Base-by-base conservation (phyloP, 2,888 invertebrate species). In the Caenorhabditis panamensis region DNA sequence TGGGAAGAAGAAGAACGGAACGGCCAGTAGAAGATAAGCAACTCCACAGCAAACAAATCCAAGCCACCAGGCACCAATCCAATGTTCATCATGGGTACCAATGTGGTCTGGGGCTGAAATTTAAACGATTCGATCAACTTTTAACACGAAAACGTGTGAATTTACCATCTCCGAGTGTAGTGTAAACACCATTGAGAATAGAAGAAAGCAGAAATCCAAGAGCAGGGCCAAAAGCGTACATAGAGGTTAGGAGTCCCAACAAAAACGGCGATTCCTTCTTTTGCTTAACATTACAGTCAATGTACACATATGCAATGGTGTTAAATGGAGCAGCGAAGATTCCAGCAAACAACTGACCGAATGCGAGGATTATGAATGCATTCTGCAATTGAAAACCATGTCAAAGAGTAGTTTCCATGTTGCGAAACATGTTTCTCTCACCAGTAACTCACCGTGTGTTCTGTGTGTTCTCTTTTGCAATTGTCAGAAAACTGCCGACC, bases 41-140 rank as follows among this genome's bases (percentile, higher is more conserved):
- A 78, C 84, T 13, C 93, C 93, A 24, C 93, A 91, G n/a, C 92
- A 87, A 1, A 93, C 83, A 90, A 92, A 93, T 2, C 92, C 94
- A n/a, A 94, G 91, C 94, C 94, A 95, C 94, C 94, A 95, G 11
- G 94, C 94, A 22, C 94, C 95, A 53, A 95, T 91, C 94, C 94
- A 95, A 84, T 94, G 92, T 1, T 94, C 94, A 92, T 95, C 94
- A 20, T 91, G 87, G 13, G 89, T 86, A 20, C 93, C 93, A 77
- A 95, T 94, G 1, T 93, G 93, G 4, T 94, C 94, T 1, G 85
- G 85, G 11, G 84, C 86, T 85, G 58, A 54, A 83, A 68, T n/a
- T n/a, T 31, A 31, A 4, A 9, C 5, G 41, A 47, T 18, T 18
- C 8, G 13, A 36, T 63, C 44, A n/a, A 56, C 9, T 54, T 16